Evolutionary conservation across 1,140 invertebrate species (phyloP).

Genomic region (Conus betulinus): DNA sequence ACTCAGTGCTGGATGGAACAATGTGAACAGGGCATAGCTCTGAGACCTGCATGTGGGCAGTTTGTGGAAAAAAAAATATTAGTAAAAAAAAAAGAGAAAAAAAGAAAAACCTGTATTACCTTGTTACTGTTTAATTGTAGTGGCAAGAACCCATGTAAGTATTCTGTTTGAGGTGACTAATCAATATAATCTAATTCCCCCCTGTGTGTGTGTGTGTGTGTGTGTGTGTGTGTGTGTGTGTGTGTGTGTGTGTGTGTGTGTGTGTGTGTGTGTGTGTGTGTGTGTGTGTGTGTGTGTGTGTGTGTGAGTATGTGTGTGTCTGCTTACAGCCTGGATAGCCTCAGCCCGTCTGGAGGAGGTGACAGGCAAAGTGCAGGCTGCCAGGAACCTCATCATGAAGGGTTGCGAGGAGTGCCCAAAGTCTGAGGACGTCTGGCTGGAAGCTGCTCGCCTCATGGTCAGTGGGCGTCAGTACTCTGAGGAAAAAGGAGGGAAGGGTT

Average conservation of each 20-base stretch:
- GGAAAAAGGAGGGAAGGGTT: background rate
- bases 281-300: background rate
- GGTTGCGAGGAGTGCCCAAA: constrained; percentile 93
- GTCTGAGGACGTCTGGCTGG: constrained; percentile 98
- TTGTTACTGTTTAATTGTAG: too few species aligned
- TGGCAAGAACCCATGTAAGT: too few species aligned
- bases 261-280: background rate
- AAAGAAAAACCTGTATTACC: too few species aligned
- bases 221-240: background rate
- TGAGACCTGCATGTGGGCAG: too few species aligned
- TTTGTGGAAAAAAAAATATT: too few species aligned
- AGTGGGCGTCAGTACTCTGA: background rate
- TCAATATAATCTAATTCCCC: too few species aligned
- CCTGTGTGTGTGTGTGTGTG: background rate
- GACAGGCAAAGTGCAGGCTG: constrained; percentile 98
- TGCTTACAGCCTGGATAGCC: constrained; percentile 93
- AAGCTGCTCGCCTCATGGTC: constrained; percentile 93
- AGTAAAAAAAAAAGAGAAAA: too few species aligned
- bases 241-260: background rate
- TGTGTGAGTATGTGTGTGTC: background rate
- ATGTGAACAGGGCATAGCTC: too few species aligned
- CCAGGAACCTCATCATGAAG: constrained; percentile 97
- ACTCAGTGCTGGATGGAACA: too few species aligned
- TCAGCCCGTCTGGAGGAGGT: constrained; percentile 99
- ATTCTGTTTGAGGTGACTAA: too few species aligned